Conservation (phyloP, 2,888 invertebrate genomes). For the Rhagium mordax region DNA sequence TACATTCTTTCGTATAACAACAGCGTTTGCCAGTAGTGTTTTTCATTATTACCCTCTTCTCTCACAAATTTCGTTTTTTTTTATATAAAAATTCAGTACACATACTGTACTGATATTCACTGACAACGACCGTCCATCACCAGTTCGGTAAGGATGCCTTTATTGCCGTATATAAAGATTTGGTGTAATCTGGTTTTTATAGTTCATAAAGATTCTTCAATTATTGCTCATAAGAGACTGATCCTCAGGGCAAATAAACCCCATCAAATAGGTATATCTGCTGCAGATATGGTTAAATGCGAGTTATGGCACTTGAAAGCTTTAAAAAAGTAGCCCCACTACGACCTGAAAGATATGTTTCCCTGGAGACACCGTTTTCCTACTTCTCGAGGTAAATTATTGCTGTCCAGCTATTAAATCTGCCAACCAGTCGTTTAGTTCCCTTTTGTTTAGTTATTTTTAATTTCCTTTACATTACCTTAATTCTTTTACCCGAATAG, state of each 20-base stretch:
- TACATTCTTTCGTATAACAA: no score
- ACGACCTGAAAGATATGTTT: slow-evolving; percentile 57
- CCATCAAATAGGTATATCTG: slow-evolving; percentile 63
- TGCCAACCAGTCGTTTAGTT: slow-evolving; percentile 34
- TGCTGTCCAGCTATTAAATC: slow-evolving; percentile 62
- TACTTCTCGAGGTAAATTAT: slow-evolving; percentile 61
- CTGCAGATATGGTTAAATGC: slow-evolving; percentile 62
- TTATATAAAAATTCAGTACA: not conserved
- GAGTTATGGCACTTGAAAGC: slow-evolving; percentile 64
- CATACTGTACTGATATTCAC: not conserved
- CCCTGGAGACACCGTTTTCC: slow-evolving; percentile 52
- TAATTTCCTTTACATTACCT: not conserved
- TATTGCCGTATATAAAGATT: slow-evolving; percentile 13
- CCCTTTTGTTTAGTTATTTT: slow-evolving; percentile 23
- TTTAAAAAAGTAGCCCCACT: slow-evolving; percentile 59
- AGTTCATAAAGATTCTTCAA: slow-evolving; percentile 63
- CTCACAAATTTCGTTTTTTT: not conserved
- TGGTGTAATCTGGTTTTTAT: slow-evolving; percentile 51
- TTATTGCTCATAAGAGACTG: slow-evolving; percentile 60
- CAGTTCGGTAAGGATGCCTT: not conserved
- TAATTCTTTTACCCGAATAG: not conserved
- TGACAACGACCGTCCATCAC: not conserved
- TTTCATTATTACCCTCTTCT: no score
- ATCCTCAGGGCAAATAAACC: slow-evolving; percentile 61
- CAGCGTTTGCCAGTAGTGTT: no score